These are phyloP conservation scores for Platyrinchus mystaceus DNA, from an alignment of 2,797 vertebrate genomes.

Conservation along the genomic window DNA sequence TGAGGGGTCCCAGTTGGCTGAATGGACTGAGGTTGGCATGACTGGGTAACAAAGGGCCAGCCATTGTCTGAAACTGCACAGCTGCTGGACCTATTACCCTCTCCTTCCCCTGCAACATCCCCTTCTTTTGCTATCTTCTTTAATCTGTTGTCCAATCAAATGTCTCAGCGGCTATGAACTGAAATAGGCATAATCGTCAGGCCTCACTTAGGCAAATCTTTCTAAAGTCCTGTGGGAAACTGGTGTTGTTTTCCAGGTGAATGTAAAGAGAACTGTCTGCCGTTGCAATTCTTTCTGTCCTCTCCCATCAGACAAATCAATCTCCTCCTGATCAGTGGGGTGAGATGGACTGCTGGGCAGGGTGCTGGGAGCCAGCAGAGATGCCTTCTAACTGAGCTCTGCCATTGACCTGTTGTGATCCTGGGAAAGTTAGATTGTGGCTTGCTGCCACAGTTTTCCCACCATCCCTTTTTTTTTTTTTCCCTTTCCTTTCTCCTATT, in stretches of 20 bases:
- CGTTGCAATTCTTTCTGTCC: not conserved
- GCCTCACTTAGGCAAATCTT: not conserved
- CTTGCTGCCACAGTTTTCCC: not conserved
- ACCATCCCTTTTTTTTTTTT: not conserved
- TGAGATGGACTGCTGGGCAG: not conserved
- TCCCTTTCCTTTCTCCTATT: not conserved
- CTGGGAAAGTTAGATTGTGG: slow-evolving; percentile 28
- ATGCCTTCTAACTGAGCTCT: not conserved
- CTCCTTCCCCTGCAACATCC: not conserved
- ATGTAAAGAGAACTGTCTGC: not conserved
- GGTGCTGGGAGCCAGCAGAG: not conserved
- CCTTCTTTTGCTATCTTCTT: not conserved
- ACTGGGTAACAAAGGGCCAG: not conserved
- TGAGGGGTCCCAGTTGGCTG: not conserved
- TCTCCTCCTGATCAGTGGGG: not conserved
- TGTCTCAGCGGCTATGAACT: not conserved
- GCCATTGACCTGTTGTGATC: not conserved
- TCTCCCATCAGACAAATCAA: not conserved
- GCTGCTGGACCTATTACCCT: not conserved
- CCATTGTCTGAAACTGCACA: not conserved
- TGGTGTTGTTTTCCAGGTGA: not conserved
- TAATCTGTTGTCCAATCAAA: not conserved
- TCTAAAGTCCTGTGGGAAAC: not conserved
- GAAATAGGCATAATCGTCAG: not conserved
- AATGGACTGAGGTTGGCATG: not conserved